A percentile compares a stretch with the other conserved stretches of the same genome.
phyloP scores from a whole-genome alignment of 2,888 invertebrate species.

The Hypercompe scribonia region DNA sequence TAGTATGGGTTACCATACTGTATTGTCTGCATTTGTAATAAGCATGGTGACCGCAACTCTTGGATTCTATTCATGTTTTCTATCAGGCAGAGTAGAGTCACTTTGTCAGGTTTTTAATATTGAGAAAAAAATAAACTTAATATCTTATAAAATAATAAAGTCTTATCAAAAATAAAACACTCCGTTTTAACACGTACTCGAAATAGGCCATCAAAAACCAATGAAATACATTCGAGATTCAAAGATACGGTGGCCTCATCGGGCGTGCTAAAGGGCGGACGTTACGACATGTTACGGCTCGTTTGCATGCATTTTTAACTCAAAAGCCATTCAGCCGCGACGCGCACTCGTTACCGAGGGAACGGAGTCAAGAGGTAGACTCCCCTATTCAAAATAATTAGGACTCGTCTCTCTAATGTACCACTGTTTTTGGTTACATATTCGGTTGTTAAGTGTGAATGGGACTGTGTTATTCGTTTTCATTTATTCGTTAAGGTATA shows the following conservation, averaged over 20 bases:
- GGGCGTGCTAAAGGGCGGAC: slow-evolving; percentile 42
- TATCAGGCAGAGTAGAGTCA: too few relatives aligned
- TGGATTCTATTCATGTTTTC: too few relatives aligned
- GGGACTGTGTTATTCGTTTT: not conserved
- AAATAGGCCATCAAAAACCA: slow-evolving; percentile 38
- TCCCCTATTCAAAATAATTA: slow-evolving; percentile 50
- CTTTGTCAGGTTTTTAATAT: too few relatives aligned
- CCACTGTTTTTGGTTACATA: slow-evolving; percentile 21
- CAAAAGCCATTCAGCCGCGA: slow-evolving; percentile 52
- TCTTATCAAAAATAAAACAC: not conserved
- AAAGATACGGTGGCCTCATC: slow-evolving; percentile 22
- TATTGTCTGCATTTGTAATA: too few relatives aligned
- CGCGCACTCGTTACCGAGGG: slow-evolving; percentile 59
- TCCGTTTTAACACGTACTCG: not conserved
- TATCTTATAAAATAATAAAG: too few relatives aligned
- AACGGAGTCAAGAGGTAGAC: slow-evolving; percentile 63
- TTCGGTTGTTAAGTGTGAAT: slow-evolving; percentile 3
- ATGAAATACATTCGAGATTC: slow-evolving; percentile 23
- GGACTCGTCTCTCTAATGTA: slow-evolving; percentile 41
- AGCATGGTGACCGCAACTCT: too few relatives aligned
- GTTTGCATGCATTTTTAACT: slow-evolving; percentile 69
- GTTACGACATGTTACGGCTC: slow-evolving; percentile 53
- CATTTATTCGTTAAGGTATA: not conserved
- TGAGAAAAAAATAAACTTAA: too few relatives aligned
- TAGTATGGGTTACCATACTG: too few relatives aligned